phyloP scores from a whole-genome alignment of 2,113 vertebrate genomes.

The Cyprinodon brontotheroides region DNA sequence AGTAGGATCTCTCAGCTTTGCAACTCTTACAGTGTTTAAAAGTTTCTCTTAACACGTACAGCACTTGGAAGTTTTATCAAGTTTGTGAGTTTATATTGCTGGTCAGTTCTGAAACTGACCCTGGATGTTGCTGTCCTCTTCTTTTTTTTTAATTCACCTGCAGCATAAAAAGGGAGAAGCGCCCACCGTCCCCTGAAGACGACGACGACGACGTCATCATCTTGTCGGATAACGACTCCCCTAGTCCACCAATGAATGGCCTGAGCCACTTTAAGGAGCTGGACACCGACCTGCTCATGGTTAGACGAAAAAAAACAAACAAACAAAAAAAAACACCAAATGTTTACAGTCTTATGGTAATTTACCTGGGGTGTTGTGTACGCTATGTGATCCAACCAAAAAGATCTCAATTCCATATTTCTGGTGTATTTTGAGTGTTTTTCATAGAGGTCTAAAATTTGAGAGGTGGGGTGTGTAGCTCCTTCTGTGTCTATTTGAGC shows the following conservation, averaged over 20 bases:
- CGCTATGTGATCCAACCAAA: too few species aligned
- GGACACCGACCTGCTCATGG: slow-evolving; percentile 89
- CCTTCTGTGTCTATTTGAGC: too few species aligned
- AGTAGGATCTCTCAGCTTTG: not conserved
- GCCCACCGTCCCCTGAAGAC: slow-evolving; percentile 83
- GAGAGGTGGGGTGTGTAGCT: too few species aligned
- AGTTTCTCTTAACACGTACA: not conserved
- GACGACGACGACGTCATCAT: slow-evolving; percentile 87
- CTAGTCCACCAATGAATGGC: slow-evolving; percentile 88
- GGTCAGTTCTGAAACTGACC: not conserved
- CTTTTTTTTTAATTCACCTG: slow-evolving; percentile 46
- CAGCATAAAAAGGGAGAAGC: slow-evolving; percentile 84
- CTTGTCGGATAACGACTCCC: slow-evolving; percentile 89
- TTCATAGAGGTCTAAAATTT: too few species aligned
- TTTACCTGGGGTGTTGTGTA: too few species aligned
- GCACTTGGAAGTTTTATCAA: not conserved
- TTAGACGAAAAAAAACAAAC: slow-evolving; percentile 63
- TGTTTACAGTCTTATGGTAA: not conserved
- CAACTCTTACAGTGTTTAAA: not conserved
- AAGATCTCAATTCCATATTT: too few species aligned
- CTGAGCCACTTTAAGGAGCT: slow-evolving; percentile 84
- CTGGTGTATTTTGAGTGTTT: too few species aligned
- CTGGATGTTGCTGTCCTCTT: not conserved
- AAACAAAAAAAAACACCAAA: not conserved
- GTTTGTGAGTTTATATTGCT: not conserved